Base-by-base conservation (phyloP, 1,140 invertebrate species). In the Lithobius niger region DNA sequence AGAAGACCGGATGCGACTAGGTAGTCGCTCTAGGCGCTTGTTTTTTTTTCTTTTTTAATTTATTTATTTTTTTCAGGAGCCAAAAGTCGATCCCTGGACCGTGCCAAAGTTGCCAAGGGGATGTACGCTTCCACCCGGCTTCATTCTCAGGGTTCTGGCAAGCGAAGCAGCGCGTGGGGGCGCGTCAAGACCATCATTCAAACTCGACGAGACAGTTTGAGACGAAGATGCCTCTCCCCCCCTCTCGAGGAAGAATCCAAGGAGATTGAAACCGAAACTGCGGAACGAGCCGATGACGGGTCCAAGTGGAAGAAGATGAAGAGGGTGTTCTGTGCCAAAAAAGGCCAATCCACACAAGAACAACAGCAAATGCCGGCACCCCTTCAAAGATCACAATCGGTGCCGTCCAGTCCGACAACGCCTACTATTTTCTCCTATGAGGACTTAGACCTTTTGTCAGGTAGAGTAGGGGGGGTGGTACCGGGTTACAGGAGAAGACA, bases 271-370 rank as follows among this genome's bases (percentile, higher is more conserved):
- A 25, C 19, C 2, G 22, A 57, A 57, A 22, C 26, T 24, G 3
- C 3, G n/a, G 13, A 24, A 6, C 27, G 10, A 3, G 6, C 27
- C 13, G 51, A 40, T 13, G 28, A 28, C 24, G 25, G 4, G 6
- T 79, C 78, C 16, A 82, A 83, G 64, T 85, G 83, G 82, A 79
- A 75, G 45, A 81, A 81, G 64, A 80, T 85, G 19, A 83, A 83
- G 65, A 74, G 79, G 57, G 82, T 81, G 4, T 83, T 84, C 62
- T 69, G 83, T 15, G 78, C 79, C 0, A 28, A 50, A 36, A 43
- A 54, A 48, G 49, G 27, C 4, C 48, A 48, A 36, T 27, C 58
- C 45, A 2, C 58, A 51, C n/a, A n/a, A n/a, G n/a, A n/a, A n/a
- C n/a, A n/a, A n/a, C n/a, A n/a, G n/a, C n/a, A n/a, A n/a, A n/a